Evolutionary conservation across 2,113 vertebrate genomes (phyloP).

Genomic region (Corythoichthys intestinalis): DNA sequence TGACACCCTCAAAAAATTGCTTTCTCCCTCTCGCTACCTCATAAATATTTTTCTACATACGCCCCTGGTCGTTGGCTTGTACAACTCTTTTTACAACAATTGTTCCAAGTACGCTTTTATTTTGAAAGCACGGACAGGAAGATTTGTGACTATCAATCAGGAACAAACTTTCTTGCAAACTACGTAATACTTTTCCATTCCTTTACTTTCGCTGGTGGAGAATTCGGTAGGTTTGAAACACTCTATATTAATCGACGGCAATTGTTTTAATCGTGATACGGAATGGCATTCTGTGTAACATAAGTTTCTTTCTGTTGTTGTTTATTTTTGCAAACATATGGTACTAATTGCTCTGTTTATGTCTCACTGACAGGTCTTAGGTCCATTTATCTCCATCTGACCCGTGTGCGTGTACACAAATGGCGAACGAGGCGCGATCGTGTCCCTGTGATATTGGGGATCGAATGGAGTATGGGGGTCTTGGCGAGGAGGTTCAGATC

Average conservation of each 20-base stretch:
- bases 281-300: background rate
- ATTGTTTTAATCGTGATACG: background rate
- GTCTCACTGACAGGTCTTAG: too few relatives aligned
- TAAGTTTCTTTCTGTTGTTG: background rate
- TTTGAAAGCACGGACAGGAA: conserved; percentile 21
- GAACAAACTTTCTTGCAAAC: background rate
- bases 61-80: too few relatives aligned
- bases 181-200: background rate
- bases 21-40: too few relatives aligned
- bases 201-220: background rate
- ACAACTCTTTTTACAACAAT: too few relatives aligned
- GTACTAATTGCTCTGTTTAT: background rate
- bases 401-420: conserved; percentile 42
- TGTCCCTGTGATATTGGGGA: conserved; percentile 85
- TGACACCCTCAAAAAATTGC: too few relatives aligned
- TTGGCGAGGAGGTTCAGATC: conserved; percentile 82
- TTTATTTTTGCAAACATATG: background rate
- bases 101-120: conserved; percentile 38
- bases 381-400: background rate
- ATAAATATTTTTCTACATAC: too few relatives aligned
- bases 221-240: background rate
- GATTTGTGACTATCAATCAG: background rate
- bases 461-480: conserved; percentile 74
- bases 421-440: conserved; percentile 84
- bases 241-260: background rate